These are phyloP conservation scores for Lophotriccus pileatus DNA, from an alignment of 2,797 vertebrate genomes.

Conservation along the genomic window DNA sequence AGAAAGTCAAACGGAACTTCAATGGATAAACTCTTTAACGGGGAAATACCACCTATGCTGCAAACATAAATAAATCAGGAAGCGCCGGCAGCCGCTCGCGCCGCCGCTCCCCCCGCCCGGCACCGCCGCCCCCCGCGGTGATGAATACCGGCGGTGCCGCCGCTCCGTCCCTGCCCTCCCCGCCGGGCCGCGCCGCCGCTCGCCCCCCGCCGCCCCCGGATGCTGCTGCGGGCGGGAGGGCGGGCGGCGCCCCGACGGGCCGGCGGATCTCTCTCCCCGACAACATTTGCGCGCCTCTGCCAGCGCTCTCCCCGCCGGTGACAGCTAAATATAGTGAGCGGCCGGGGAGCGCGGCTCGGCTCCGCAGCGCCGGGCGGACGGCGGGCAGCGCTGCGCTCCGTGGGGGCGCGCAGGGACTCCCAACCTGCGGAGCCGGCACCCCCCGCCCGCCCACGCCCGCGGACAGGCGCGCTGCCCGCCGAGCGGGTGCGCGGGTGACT, in stretches of 20 bases:
- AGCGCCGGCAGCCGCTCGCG: not conserved
- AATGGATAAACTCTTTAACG: not conserved
- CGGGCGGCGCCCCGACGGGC: not conserved
- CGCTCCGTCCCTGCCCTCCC: not conserved
- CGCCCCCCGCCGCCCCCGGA: not conserved
- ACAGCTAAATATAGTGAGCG: not conserved
- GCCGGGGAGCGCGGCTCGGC: not conserved
- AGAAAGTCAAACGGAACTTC: slow-evolving; percentile 42
- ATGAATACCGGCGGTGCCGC: not conserved
- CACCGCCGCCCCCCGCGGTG: not conserved
- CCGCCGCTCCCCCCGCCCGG: not conserved
- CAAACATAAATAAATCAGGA: not conserved
- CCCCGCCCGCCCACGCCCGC: not conserved
- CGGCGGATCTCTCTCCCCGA: not conserved
- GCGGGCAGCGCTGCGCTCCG: not conserved
- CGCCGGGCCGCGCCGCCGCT: not conserved
- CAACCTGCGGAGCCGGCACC: not conserved
- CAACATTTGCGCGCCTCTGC: not conserved
- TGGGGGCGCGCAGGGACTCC: not conserved
- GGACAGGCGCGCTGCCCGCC: not conserved
- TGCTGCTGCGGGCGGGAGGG: not conserved
- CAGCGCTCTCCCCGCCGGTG: not conserved
- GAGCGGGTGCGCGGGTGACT: not conserved
- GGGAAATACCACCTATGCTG: slow-evolving; percentile 3
- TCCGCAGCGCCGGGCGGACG: not conserved